phyloP scores from a whole-genome alignment of 2,888 invertebrate genomes.

The Chloroclystis v-ata region DNA sequence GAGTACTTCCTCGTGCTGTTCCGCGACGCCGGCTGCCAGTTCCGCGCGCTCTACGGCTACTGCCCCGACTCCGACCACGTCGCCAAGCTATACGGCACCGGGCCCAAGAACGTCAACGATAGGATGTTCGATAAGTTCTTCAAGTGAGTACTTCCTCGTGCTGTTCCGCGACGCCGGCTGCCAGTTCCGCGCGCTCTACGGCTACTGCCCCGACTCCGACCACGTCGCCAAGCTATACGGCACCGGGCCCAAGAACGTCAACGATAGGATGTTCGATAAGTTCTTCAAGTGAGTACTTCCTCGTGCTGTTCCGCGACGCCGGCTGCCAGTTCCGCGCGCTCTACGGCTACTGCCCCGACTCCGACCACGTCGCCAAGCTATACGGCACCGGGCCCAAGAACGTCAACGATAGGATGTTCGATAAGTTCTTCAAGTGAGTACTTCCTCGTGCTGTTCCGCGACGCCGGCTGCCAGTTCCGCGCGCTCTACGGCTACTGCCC shows the following conservation, averaged over 20 bases:
- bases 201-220: slow-evolving; percentile 95
- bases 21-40: slow-evolving; percentile 98
- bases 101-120: slow-evolving; percentile 96
- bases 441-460: no score
- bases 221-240: slow-evolving; percentile 95
- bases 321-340: slow-evolving; percentile 98
- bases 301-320: slow-evolving; percentile 82
- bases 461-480: slow-evolving; percentile 98
- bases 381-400: slow-evolving; percentile 97
- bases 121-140: slow-evolving; percentile 99
- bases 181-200: slow-evolving; percentile 98
- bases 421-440: slow-evolving; percentile 99
- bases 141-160: slow-evolving; percentile 86
- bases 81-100: slow-evolving; percentile 95
- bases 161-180: slow-evolving; percentile 96
- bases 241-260: slow-evolving; percentile 96
- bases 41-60: slow-evolving; percentile 97
- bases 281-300: slow-evolving; percentile 96
- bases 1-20: slow-evolving; percentile 80
- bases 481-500: slow-evolving; percentile 98
- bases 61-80: slow-evolving; percentile 95
- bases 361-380: slow-evolving; percentile 92
- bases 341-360: slow-evolving; percentile 96
- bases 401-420: slow-evolving; percentile 98
- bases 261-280: slow-evolving; percentile 98